These are phyloP conservation scores for Drosophila diplacantha DNA, from an alignment of 2,888 invertebrate genomes.

Conservation along the genomic window DNA sequence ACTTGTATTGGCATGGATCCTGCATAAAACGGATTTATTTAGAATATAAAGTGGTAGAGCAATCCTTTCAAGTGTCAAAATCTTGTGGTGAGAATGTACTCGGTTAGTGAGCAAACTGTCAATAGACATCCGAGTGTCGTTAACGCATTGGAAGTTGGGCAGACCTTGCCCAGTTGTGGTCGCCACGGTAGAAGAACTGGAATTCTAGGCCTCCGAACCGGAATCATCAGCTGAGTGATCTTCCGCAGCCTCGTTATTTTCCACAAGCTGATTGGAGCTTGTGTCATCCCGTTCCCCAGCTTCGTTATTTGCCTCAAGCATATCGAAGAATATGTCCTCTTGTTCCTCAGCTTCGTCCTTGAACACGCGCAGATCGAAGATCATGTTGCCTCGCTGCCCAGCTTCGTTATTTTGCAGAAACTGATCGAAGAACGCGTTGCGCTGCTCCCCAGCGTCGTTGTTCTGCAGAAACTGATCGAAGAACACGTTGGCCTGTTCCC, in stretches of 20 bases:
- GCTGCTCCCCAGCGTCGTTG: background rate
- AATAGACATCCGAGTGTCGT: background rate
- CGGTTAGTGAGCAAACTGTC: background rate
- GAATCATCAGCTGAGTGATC: background rate
- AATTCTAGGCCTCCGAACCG: background rate
- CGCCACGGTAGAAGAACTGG: background rate
- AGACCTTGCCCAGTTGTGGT: background rate
- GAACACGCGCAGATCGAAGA: background rate
- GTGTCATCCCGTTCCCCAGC: too few relatives aligned
- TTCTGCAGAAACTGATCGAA: background rate
- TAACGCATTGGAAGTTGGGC: background rate
- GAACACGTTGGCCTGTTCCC: accelerated
- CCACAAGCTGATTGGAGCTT: too few relatives aligned
- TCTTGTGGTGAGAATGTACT: background rate
- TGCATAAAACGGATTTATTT: background rate
- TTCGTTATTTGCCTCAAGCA: too few relatives aligned
- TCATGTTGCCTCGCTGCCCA: background rate
- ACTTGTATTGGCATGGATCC: background rate
- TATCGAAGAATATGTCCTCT: too few relatives aligned
- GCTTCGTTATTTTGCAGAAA: background rate
- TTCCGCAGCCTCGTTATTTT: background rate
- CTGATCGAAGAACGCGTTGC: background rate
- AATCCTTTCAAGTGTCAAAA: background rate
- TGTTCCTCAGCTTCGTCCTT: background rate
- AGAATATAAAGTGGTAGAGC: background rate